Evolutionary conservation across 2,113 vertebrate genomes (phyloP).

Genomic region (Actinemys pallida): DNA sequence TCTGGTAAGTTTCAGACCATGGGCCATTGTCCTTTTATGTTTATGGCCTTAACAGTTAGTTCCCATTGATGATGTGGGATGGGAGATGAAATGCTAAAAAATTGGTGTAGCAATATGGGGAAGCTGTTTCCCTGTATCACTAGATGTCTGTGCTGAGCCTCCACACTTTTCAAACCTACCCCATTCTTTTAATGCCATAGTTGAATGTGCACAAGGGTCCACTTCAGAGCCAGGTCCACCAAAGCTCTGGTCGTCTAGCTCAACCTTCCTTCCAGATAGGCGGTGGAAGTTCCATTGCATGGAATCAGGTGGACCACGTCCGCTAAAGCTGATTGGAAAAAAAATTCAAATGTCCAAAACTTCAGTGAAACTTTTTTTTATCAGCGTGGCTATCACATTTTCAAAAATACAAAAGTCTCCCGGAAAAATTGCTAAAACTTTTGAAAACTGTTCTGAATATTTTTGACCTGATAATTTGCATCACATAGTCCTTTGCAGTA

Average conservation of each 20-base stretch:
- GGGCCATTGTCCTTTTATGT: background rate
- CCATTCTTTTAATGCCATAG: background rate
- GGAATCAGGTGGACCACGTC: background rate
- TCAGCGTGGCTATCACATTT: background rate
- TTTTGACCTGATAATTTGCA: background rate
- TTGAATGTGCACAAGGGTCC: background rate
- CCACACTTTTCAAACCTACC: background rate
- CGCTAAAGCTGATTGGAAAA: background rate
- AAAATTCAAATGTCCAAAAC: background rate
- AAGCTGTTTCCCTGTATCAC: background rate
- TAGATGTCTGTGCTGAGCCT: background rate
- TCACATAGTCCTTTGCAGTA: background rate
- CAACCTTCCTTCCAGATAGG: background rate
- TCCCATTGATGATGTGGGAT: slow-evolving; percentile 28
- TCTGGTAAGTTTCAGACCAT: background rate
- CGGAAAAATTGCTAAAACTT: background rate
- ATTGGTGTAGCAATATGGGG: background rate
- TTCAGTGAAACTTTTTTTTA: background rate
- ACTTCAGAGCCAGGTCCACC: background rate
- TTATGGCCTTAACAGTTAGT: background rate
- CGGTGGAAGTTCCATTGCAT: background rate
- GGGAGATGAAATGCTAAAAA: slow-evolving; percentile 39
- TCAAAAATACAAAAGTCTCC: background rate
- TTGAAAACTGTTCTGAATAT: background rate
- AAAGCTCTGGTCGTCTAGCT: background rate